These are phyloP conservation scores for Etheostoma perlongum DNA, from an alignment of 2,797 vertebrate species.

Conservation along the genomic window DNA sequence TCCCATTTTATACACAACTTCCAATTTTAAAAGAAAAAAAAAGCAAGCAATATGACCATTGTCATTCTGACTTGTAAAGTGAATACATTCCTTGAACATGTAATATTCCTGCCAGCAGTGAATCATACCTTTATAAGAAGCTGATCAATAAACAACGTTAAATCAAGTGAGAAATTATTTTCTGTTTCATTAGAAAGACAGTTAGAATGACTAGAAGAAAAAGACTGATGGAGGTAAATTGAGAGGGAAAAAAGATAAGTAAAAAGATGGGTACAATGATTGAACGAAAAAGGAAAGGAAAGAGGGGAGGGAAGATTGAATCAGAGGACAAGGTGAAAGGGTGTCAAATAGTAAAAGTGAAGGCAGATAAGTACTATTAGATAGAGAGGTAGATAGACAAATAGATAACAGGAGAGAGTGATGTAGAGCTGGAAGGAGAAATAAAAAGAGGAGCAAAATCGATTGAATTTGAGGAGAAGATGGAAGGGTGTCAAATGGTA, in stretches of 20 bases:
- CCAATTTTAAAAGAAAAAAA: not conserved
- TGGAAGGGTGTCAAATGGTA: constrained; percentile 49
- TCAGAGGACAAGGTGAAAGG: constrained; percentile 67
- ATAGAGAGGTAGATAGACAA: constrained; percentile 50
- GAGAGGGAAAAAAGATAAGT: constrained; percentile 4
- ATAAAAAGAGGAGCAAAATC: constrained; percentile 23
- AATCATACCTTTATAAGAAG: constrained; percentile 9
- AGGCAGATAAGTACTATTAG: constrained; percentile 59
- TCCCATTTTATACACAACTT: not conserved
- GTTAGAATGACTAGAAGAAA: not conserved
- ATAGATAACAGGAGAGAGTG: constrained; percentile 30
- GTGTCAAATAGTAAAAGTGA: constrained; percentile 60
- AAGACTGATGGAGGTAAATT: constrained; percentile 16
- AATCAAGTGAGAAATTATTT: constrained; percentile 21
- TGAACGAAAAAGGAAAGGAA: constrained; percentile 3
- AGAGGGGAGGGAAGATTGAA: constrained; percentile 58
- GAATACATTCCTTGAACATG: not conserved
- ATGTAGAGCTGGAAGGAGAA: constrained; percentile 14
- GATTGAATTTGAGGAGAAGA: constrained; percentile 62
- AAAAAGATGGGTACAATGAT: constrained; percentile 21
- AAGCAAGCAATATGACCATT: not conserved
- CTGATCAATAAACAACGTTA: constrained; percentile 15
- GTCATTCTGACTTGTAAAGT: not conserved
- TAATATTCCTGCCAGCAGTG: not conserved
- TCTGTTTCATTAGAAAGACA: not conserved